Conservation (phyloP, 2,888 invertebrate species). For the Galerucella pusilla region DNA sequence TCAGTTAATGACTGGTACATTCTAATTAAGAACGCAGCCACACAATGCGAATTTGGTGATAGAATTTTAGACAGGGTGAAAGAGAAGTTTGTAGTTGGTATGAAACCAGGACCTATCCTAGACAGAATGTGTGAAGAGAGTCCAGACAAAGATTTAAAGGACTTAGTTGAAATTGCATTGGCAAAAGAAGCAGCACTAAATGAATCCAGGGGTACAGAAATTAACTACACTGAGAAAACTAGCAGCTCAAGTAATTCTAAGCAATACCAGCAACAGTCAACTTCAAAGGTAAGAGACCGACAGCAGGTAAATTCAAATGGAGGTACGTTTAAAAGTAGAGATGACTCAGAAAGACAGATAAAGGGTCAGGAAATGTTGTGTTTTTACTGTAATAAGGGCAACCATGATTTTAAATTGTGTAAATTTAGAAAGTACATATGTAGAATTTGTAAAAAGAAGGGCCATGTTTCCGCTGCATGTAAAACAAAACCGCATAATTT, state of each 20-base stretch:
- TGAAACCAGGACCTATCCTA: constrained; percentile 1
- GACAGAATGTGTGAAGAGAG: no score
- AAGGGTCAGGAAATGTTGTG: background rate
- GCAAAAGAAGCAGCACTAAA: constrained; percentile 17
- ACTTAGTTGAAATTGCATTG: constrained; percentile 17
- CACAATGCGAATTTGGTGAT: constrained; percentile 25
- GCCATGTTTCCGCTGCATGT: constrained; percentile 9
- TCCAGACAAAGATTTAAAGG: constrained; percentile 2
- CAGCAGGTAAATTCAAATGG: background rate
- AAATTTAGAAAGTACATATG: constrained; percentile 15
- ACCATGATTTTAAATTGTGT: constrained; percentile 21
- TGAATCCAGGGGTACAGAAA: background rate
- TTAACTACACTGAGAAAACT: background rate
- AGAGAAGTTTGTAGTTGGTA: constrained; percentile 29
- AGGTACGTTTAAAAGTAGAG: background rate
- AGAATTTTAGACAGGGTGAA: constrained; percentile 18
- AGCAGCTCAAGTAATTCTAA: no score
- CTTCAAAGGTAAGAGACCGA: background rate
- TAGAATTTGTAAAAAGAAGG: constrained; percentile 14
- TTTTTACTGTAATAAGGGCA: constrained; percentile 22
- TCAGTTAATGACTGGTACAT: constrained; percentile 29
- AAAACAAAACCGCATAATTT: constrained; percentile 16
- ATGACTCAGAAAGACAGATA: background rate
- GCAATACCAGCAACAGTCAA: no score
- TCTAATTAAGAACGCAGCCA: constrained; percentile 22